Conservation (phyloP, 2,797 vertebrate species). For the Neopelma chrysocephalum region DNA sequence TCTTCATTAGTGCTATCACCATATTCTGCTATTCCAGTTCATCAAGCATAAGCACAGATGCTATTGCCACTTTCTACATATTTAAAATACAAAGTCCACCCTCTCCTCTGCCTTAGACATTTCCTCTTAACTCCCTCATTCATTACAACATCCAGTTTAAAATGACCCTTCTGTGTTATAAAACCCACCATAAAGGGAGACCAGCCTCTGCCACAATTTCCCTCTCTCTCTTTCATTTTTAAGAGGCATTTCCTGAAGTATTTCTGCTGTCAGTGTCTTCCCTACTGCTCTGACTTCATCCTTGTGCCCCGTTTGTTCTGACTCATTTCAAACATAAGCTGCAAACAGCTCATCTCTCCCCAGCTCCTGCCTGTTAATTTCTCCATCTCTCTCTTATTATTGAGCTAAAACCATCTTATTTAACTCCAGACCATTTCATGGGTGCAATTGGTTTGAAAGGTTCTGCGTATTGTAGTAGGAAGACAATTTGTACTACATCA, state of each 20-base stretch:
- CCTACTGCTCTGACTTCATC: neutral
- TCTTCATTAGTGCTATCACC: neutral
- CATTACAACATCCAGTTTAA: neutral
- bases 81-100: neutral
- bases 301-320: neutral
- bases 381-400: neutral
- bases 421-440: neutral
- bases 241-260: neutral
- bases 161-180: neutral
- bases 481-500: neutral
- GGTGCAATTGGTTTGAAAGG: neutral
- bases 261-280: neutral
- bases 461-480: neutral
- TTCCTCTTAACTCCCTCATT: neutral
- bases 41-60: constrained; percentile 1
- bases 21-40: constrained; percentile 17
- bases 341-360: neutral
- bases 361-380: neutral
- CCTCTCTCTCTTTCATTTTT: neutral
- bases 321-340: neutral
- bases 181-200: neutral
- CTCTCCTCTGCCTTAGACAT: neutral
- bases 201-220: neutral
- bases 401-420: neutral
- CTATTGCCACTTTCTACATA: neutral